phyloP scores from a whole-genome alignment of 2,888 invertebrate genomes.

The Yponomeuta cagnagella region DNA sequence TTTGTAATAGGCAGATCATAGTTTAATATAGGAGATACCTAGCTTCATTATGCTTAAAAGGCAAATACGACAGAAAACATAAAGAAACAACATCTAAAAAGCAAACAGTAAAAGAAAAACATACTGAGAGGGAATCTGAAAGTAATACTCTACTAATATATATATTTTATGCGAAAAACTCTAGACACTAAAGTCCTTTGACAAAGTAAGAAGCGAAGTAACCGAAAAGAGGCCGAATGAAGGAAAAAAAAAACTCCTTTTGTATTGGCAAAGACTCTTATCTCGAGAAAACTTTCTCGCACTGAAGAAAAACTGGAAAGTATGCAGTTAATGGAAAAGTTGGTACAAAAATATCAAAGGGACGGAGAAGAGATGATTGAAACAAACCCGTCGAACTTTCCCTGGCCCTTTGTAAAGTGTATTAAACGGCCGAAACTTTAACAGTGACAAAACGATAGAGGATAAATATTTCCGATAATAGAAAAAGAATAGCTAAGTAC shows the following conservation, averaged over 20 bases:
- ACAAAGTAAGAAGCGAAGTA: not conserved
- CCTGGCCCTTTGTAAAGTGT: conserved; percentile 63
- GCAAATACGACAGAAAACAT: not conserved
- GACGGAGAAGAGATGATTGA: conserved; percentile 60
- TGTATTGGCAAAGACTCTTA: not conserved
- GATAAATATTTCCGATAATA: conserved; percentile 73
- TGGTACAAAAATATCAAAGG: conserved; percentile 22
- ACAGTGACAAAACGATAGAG: conserved; percentile 63
- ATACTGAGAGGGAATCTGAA: not conserved
- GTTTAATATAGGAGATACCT: too few relatives aligned
- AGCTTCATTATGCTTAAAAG: too few relatives aligned
- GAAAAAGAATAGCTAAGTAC: conserved; percentile 39
- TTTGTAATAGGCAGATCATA: too few relatives aligned
- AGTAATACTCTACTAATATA: not conserved
- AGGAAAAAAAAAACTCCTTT: conserved; percentile 9
- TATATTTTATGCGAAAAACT: conserved; percentile 2
- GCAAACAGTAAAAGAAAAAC: not conserved
- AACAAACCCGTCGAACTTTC: conserved; percentile 52
- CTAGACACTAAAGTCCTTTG: not conserved
- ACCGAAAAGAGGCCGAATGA: conserved; percentile 7
- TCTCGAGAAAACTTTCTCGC: not conserved
- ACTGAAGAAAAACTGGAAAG: conserved; percentile 6
- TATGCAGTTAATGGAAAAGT: conserved; percentile 7
- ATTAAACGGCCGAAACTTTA: conserved; percentile 65
- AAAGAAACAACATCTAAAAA: not conserved